Base-by-base conservation (phyloP, 2,888 invertebrate genomes). In the Thera britannica region DNA sequence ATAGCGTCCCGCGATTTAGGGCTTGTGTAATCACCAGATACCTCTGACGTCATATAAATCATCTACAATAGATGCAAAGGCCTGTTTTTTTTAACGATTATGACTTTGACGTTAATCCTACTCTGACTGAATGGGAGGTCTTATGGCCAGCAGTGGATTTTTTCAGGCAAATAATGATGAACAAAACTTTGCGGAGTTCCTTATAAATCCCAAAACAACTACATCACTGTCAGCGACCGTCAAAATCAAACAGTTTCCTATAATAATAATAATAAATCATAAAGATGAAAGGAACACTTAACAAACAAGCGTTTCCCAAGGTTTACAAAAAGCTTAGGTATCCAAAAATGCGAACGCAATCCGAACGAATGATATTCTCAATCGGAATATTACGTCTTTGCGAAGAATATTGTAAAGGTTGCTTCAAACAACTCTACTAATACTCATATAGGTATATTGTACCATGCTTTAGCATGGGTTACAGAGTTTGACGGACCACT, bases 281-380 rank as follows among this genome's bases (percentile, higher is more conserved):
- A 77, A 75, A 74, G 71, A 76, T 77, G 77, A 78, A 78, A 72
- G 67, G 71, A 76, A 75, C 77, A 79, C 81, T 79, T 75, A 78
- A 64, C 76, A 74, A 75, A 73, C 75, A 71, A 68, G 67, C 73
- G 73, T 70, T 75, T 77, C 70, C 76, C 71, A 75, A 73, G 71
- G 76, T 75, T 77, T 76, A 75, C 76, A 76, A 79, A 74, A 75
- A 78, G 81, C 76, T 84, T 81, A 83, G 82, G 79, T 77, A 75
- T 12, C 51, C 52, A 78, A 80, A 70, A 70, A 64, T 65, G 67
- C 77, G 73, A 72, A 73, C 77, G 67, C 75, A 75, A 77, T 77
- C 75, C 75, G 70, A 68, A 77, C 71, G 72, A 73, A 73, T 73
- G 72, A 73, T 73, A 77, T 74, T 63, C 71, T 71, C 72, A 75